phyloP scores from a whole-genome alignment of 2,888 invertebrate species.

The Chymomyza caudatula region DNA sequence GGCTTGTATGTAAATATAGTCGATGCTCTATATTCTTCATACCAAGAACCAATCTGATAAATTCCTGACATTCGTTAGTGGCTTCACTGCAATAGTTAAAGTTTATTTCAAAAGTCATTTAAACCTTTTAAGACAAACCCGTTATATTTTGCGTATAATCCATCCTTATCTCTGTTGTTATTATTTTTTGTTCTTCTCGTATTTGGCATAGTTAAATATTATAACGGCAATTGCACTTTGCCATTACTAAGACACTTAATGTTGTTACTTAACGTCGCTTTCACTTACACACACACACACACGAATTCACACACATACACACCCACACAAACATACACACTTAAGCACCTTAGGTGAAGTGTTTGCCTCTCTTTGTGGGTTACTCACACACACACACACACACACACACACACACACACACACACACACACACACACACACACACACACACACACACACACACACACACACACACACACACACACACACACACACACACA shows the following conservation, averaged over 20 bases:
- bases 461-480: no score
- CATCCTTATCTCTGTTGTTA: neutral
- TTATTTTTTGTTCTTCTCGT: neutral
- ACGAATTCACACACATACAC: neutral
- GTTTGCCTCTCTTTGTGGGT: conserved; percentile 3
- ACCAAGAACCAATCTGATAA: no score
- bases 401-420: conserved; percentile 9
- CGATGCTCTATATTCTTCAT: no score
- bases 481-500: no score
- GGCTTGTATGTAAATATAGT: no score
- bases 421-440: conserved; percentile 15
- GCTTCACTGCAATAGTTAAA: neutral
- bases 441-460: conserved; percentile 13
- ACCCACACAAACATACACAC: neutral
- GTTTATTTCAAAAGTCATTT: neutral
- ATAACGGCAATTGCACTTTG: neutral
- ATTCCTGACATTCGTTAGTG: no score
- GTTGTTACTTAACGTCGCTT: neutral
- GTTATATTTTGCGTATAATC: neutral
- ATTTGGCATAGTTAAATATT: neutral
- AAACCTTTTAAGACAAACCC: neutral
- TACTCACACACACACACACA: conserved; percentile 1
- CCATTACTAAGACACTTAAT: neutral
- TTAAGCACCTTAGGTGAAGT: neutral
- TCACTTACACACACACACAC: conserved; percentile 6